Evolutionary conservation across 1,140 invertebrate species (phyloP).

Genomic region (Orius insidiosus): DNA sequence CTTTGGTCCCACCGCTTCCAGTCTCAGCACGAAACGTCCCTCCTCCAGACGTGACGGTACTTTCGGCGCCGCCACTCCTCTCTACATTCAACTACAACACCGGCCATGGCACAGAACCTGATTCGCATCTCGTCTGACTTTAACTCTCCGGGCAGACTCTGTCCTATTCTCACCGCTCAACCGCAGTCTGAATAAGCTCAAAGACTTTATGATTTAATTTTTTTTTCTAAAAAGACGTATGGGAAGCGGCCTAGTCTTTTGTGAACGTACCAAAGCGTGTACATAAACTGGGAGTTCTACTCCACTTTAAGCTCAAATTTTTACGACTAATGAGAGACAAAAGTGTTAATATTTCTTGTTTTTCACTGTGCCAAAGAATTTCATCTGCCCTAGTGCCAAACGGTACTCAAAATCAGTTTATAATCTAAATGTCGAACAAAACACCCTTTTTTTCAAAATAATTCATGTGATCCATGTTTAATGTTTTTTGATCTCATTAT

Average conservation of each 20-base stretch:
- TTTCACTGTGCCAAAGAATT: background rate
- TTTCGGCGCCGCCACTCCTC: slow-evolving; percentile 24
- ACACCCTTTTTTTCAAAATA: no score
- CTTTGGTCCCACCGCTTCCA: slow-evolving; percentile 20
- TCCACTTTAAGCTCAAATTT: background rate
- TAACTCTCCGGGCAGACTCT: slow-evolving; percentile 8
- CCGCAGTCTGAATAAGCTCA: slow-evolving; percentile 5
- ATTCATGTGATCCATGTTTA: slow-evolving; percentile 18
- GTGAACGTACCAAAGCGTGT: slow-evolving; percentile 5
- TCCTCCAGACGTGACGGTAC: slow-evolving; percentile 23
- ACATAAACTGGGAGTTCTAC: slow-evolving; percentile 1
- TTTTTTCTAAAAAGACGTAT: no score
- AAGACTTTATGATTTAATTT: background rate
- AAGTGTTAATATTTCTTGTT: background rate
- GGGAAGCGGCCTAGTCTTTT: no score
- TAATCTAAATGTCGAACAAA: background rate
- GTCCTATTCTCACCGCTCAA: slow-evolving; percentile 8
- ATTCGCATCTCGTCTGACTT: slow-evolving; percentile 27
- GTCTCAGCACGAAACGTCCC: slow-evolving; percentile 14
- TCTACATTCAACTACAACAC: slow-evolving; percentile 26
- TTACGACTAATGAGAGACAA: background rate
- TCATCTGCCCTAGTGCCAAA: slow-evolving; percentile 3
- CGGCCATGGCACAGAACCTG: slow-evolving; percentile 21
- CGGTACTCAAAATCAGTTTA: background rate
- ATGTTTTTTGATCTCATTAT: slow-evolving; percentile 19